Evolutionary conservation across 2,888 invertebrate genomes (phyloP).

Genomic region (Agriotes lineatus): DNA sequence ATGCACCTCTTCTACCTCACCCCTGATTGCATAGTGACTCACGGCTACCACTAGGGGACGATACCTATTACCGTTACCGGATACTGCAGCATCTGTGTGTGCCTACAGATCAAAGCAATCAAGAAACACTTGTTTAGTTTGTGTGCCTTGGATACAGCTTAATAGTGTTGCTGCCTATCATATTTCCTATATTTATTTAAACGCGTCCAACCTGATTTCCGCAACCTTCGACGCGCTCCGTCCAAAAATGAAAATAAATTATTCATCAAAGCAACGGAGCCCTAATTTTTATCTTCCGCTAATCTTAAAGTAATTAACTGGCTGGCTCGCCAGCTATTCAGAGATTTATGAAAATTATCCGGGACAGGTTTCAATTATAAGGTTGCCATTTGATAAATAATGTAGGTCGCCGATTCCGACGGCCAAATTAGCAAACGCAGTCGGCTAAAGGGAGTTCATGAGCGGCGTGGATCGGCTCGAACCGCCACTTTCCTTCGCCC

Average conservation of each 20-base stretch:
- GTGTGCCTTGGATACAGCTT: conserved; percentile 44
- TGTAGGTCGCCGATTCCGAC: conserved; percentile 51
- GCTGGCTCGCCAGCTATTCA: conserved; percentile 49
- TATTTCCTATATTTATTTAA: conserved; percentile 24
- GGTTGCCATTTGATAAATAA: conserved; percentile 54
- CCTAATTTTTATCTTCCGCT: conserved; percentile 50
- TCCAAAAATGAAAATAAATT: conserved; percentile 46
- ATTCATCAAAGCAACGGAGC: conserved; percentile 52
- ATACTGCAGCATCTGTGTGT: conserved; percentile 65
- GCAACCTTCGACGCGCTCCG: not conserved
- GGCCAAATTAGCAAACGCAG: conserved; percentile 44
- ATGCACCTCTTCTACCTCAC: conserved; percentile 52
- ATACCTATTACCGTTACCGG: conserved; percentile 62
- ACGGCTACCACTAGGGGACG: conserved; percentile 58
- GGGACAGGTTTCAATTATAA: conserved; percentile 55
- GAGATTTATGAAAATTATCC: conserved; percentile 54
- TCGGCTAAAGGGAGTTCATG: conserved; percentile 41
- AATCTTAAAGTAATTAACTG: conserved; percentile 54
- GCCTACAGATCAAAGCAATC: conserved; percentile 66
- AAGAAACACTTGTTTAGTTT: conserved; percentile 66
- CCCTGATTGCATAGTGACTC: conserved; percentile 66
- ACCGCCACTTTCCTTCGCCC: conserved; percentile 43
- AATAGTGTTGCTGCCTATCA: conserved; percentile 16
- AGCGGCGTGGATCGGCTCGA: conserved; percentile 50
- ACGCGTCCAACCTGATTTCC: not conserved